Percentiles rank a stretch among this genome's conserved stretches.
These are phyloP conservation scores for Sycophila texana DNA, from an alignment of 2,888 invertebrate genomes.

Conservation along the genomic window DNA sequence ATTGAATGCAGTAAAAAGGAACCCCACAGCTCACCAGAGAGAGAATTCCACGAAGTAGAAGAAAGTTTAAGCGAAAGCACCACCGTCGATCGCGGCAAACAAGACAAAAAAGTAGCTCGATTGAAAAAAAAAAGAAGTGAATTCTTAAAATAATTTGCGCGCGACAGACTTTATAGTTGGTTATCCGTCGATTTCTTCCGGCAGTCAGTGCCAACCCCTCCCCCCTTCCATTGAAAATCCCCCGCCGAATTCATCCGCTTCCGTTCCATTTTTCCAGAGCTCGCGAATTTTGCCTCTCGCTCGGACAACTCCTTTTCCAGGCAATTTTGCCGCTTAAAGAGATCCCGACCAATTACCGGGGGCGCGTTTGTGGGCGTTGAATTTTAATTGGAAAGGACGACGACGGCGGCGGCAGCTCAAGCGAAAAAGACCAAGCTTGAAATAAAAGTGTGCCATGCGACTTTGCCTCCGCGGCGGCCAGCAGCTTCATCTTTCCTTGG, in stretches of 20 bases:
- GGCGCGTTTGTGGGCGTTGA: conserved; percentile 71
- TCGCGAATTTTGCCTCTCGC: conserved; percentile 33
- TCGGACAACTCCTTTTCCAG: conserved; percentile 68
- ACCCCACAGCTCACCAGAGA: no score
- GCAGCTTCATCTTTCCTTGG: conserved; percentile 42
- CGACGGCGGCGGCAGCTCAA: neutral
- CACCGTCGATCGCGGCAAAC: neutral
- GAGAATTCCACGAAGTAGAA: neutral
- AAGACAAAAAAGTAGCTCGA: no score
- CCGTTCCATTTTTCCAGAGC: conserved; percentile 38
- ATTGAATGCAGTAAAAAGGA: no score
- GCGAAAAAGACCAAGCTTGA: neutral
- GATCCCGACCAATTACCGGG: conserved; percentile 74
- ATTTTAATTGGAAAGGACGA: conserved; percentile 72
- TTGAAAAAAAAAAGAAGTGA: conserved; percentile 5
- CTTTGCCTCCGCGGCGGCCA: neutral
- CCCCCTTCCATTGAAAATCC: neutral
- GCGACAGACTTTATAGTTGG: conserved; percentile 15
- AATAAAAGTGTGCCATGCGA: conserved; percentile 41
- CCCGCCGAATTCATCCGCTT: conserved; percentile 23
- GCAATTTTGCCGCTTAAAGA: conserved; percentile 74
- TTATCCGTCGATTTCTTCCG: conserved; percentile 10
- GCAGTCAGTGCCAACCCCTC: no score
- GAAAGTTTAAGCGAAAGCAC: neutral
- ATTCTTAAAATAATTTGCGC: conserved; percentile 39